A percentile compares a stretch with the other conserved stretches of the same genome.
Conservation (phyloP, 2,797 vertebrate genomes). For the Numenius phaeopus region DNA sequence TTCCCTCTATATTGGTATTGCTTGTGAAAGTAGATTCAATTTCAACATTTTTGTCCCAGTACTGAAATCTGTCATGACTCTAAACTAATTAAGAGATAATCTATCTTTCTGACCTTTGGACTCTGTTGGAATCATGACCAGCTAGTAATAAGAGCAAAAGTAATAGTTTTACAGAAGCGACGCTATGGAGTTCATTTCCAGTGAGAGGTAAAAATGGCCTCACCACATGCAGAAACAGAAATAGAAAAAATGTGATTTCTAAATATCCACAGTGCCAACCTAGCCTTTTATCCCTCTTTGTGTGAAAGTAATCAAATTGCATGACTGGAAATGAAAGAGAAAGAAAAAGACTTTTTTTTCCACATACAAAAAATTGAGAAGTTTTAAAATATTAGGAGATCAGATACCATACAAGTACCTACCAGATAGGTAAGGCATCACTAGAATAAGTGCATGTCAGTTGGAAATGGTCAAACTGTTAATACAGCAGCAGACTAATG, state of each 20-base stretch:
- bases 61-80: not conserved
- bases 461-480: not conserved
- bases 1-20: not conserved
- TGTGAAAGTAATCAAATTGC: not conserved
- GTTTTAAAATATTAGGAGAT: not conserved
- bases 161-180: not conserved
- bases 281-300: not conserved
- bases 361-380: not conserved
- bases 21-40: not conserved
- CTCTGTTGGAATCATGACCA: not conserved
- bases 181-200: not conserved
- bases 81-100: not conserved
- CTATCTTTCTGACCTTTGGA: not conserved
- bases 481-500: not conserved
- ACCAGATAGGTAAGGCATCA: not conserved
- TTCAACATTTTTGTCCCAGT: not conserved
- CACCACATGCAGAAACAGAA: not conserved
- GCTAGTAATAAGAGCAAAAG: not conserved
- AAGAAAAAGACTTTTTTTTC: not conserved
- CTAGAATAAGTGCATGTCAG: not conserved
- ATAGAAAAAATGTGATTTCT: not conserved
- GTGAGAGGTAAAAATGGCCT: not conserved
- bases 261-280: not conserved
- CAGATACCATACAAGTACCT: not conserved
- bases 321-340: not conserved